Evolutionary conservation across 2,797 vertebrate genomes (phyloP).

Genomic region (Podarcis siculus): DNA sequence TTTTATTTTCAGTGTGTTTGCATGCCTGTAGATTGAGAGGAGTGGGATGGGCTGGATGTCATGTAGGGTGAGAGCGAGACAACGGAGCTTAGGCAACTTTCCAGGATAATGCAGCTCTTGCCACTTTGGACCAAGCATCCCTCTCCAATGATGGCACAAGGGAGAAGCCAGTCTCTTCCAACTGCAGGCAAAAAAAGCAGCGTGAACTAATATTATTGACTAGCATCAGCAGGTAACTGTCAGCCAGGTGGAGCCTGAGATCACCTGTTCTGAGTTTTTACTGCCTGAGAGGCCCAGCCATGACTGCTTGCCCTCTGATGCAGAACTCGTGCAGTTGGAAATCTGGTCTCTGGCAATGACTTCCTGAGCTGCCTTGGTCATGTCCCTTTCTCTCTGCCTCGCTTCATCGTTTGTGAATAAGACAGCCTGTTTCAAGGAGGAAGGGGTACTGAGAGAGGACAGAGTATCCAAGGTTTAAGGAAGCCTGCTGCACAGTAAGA

Average conservation of each 20-base stretch:
- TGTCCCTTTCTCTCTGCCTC: background rate
- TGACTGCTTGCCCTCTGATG: background rate
- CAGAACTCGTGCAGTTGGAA: too few relatives aligned
- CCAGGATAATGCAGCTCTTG: background rate
- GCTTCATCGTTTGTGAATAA: background rate
- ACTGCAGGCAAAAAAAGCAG: background rate
- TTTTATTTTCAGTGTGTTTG: background rate
- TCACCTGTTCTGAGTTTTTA: background rate
- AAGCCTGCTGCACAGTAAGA: background rate
- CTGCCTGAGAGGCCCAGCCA: too few relatives aligned
- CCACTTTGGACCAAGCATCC: background rate
- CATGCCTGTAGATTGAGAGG: background rate
- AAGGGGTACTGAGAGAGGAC: background rate
- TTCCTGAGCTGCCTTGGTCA: background rate
- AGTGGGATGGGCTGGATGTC: too few relatives aligned
- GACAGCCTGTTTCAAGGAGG: too few relatives aligned
- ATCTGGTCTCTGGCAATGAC: background rate
- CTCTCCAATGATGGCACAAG: background rate
- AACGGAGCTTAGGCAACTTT: background rate
- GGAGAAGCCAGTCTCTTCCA: too few relatives aligned
- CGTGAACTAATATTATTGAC: background rate
- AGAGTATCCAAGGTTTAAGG: background rate
- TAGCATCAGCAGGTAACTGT: background rate
- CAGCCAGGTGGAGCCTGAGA: background rate
- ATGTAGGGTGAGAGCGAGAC: background rate